Percentiles rank a stretch among this genome's conserved stretches.
These are phyloP conservation scores for Corvus moneduloides DNA, from an alignment of 2,113 vertebrate species.

Conservation along the genomic window DNA sequence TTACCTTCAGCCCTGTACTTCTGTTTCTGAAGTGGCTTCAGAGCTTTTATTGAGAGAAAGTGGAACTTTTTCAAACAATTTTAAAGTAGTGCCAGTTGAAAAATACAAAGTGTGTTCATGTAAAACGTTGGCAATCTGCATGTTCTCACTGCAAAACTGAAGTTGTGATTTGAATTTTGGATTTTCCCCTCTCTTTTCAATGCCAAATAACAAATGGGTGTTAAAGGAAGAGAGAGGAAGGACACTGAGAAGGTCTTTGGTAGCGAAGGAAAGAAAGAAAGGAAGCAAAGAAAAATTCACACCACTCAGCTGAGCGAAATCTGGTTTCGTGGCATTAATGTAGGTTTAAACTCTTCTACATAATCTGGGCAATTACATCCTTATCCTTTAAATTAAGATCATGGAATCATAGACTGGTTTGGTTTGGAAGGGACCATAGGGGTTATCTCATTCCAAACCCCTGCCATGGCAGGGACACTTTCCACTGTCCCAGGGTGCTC, in stretches of 20 bases:
- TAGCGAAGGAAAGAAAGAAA: neutral
- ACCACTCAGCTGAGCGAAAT: neutral
- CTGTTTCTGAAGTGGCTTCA: constrained; percentile 1
- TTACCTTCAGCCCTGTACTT: neutral
- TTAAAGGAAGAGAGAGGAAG: neutral
- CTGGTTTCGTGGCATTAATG: neutral
- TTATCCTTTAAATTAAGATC: neutral
- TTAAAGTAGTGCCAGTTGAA: neutral
- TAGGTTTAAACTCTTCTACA: neutral
- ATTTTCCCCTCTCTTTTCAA: neutral
- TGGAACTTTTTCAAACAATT: neutral
- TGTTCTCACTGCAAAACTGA: neutral
- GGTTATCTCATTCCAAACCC: accelerated
- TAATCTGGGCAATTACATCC: neutral
- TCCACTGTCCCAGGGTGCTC: accelerated
- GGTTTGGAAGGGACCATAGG: neutral
- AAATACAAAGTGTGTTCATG: accelerated
- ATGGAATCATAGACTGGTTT: neutral
- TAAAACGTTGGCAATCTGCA: neutral
- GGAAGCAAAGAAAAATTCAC: neutral
- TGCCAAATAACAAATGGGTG: neutral
- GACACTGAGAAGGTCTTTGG: neutral
- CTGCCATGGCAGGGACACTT: neutral
- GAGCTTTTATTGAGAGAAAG: neutral
- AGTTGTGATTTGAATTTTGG: neutral